phyloP scores from a whole-genome alignment of 2,797 vertebrate genomes.

The Pangasius krempfi region DNA sequence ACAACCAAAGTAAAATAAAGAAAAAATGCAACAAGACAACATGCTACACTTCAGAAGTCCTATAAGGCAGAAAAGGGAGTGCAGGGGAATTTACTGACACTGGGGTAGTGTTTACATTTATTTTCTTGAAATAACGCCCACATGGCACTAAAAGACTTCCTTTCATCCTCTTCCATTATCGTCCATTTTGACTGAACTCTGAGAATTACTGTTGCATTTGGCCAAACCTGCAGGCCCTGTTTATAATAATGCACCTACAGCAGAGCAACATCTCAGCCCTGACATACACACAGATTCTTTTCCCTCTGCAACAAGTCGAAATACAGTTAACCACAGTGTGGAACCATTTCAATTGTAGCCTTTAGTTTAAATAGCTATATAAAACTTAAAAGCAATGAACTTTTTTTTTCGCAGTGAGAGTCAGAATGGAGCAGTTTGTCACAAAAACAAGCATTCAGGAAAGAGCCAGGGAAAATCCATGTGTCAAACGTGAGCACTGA shows the following conservation, averaged over 20 bases:
- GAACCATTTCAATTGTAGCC: background rate
- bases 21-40: background rate
- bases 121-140: conserved; percentile 11
- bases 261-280: conserved; percentile 1
- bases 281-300: background rate
- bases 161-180: conserved; percentile 26
- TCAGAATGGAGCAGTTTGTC: background rate
- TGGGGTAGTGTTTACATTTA: background rate
- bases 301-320: background rate
- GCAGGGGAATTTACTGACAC: conserved; percentile 1
- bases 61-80: background rate
- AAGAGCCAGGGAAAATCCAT: background rate
- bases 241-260: background rate
- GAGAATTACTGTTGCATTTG: conserved; percentile 9
- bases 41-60: background rate
- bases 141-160: background rate
- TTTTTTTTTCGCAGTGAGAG: background rate
- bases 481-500: background rate
- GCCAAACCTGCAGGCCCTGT: background rate
- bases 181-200: background rate
- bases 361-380: background rate
- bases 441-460: background rate
- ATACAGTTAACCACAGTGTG: background rate
- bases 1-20: background rate
- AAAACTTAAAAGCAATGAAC: background rate